Percentiles rank a stretch among this genome's conserved stretches.
Evolutionary conservation across 2,113 vertebrate genomes (phyloP).

Genomic region (Stegastes partitus): DNA sequence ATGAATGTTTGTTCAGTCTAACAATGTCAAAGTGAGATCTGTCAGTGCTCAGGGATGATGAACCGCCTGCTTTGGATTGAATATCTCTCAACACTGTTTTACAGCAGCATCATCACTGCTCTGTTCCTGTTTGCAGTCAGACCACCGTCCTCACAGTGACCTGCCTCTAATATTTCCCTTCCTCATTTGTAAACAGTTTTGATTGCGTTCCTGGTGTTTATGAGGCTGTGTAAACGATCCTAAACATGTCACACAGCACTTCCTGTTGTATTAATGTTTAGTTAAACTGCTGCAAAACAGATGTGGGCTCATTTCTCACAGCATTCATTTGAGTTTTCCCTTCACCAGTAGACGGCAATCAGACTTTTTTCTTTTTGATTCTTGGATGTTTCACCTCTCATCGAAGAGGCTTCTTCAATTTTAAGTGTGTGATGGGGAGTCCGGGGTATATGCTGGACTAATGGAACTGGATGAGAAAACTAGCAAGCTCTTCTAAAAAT

Average conservation of each 20-base stretch:
- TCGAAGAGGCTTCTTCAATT: too few relatives aligned
- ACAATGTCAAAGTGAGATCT: background rate
- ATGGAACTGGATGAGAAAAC: too few relatives aligned
- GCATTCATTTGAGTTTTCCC: background rate
- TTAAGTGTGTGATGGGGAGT: too few relatives aligned
- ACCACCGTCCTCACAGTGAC: too few relatives aligned
- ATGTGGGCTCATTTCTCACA: conserved; percentile 1
- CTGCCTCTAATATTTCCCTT: background rate
- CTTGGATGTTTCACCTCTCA: too few relatives aligned
- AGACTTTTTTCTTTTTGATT: background rate
- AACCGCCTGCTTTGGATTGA: background rate
- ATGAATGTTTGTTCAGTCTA: background rate
- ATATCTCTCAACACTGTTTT: background rate
- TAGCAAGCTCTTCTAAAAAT: too few relatives aligned
- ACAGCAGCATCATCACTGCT: background rate
- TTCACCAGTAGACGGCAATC: too few relatives aligned
- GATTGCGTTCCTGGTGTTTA: background rate
- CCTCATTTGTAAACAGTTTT: background rate
- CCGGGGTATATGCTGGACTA: too few relatives aligned
- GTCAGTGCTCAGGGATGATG: background rate
- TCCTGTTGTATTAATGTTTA: background rate
- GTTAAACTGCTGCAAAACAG: conserved; percentile 13
- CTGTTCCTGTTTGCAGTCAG: background rate
- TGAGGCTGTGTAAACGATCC: background rate
- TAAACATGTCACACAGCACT: background rate